Conservation (phyloP, 1,140 invertebrate genomes). For the Drosophila repletoides region DNA sequence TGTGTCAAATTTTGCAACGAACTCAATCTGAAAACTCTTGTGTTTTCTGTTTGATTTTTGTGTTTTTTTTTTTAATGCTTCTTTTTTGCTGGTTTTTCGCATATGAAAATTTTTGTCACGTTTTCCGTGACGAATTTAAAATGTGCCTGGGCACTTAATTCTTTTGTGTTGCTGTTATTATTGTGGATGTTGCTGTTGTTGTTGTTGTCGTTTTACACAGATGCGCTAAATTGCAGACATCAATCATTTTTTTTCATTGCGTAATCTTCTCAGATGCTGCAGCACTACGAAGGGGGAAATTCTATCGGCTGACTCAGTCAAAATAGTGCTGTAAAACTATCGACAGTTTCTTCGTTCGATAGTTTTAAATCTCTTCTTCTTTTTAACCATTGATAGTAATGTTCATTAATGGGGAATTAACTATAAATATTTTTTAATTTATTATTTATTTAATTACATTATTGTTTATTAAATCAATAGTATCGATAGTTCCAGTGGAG, state of each 20-base stretch:
- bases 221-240: conserved; percentile 80
- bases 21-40: conserved; percentile 41
- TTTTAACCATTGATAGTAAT: too few species aligned
- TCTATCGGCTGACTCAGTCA: conserved; percentile 50
- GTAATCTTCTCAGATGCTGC: conserved; percentile 53
- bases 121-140: conserved; percentile 81
- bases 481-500: too few species aligned
- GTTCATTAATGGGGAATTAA: too few species aligned
- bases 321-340: too few species aligned
- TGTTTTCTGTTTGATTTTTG: conserved; percentile 8
- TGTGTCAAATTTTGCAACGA: conserved; percentile 79
- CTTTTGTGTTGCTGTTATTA: conserved; percentile 64
- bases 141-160: conserved; percentile 79
- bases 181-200: conserved; percentile 34
- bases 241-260: conserved; percentile 74
- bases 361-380: too few species aligned
- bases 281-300: conserved; percentile 25
- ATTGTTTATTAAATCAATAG: too few species aligned
- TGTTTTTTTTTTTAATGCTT: too few species aligned
- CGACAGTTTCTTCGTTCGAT: too few species aligned
- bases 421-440: too few species aligned
- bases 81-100: too few species aligned
- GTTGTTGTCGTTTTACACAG: conserved; percentile 69
- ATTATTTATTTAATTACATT: too few species aligned
- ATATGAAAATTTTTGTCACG: conserved; percentile 80